phyloP scores from a whole-genome alignment of 2,113 vertebrate species.

The Chamaetylas fuelleborni region DNA sequence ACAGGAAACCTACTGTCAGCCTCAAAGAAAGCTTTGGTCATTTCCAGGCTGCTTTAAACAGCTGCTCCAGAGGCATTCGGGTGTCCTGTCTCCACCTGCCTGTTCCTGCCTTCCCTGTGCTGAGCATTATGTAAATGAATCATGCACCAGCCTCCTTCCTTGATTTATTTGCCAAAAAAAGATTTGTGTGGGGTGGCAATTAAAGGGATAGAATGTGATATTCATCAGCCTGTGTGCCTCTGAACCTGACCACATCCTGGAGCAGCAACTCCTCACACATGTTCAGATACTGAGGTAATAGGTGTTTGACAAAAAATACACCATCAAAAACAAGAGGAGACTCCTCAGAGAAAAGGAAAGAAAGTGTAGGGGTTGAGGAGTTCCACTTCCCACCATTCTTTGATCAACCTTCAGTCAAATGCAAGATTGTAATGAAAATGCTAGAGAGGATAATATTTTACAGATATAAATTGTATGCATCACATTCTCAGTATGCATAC shows the following conservation, averaged over 20 bases:
- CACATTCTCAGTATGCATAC: not conserved
- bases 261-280: not conserved
- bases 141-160: not conserved
- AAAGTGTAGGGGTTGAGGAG: not conserved
- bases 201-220: not conserved
- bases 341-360: not conserved
- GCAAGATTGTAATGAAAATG: not conserved
- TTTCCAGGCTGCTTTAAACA: not conserved
- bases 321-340: not conserved
- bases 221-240: not conserved
- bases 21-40: not conserved
- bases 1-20: not conserved
- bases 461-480: not conserved
- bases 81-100: conserved; percentile 14
- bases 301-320: not conserved
- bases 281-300: not conserved
- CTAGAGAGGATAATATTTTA: not conserved
- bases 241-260: not conserved
- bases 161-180: not conserved
- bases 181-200: not conserved
- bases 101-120: not conserved
- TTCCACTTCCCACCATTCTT: not conserved
- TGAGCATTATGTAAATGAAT: not conserved
- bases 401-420: not conserved
- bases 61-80: not conserved